Evolutionary conservation across 2,113 vertebrate species (phyloP), one percentile per base, ranked within the genome.

Genomic region (Columbina picui): DNA sequence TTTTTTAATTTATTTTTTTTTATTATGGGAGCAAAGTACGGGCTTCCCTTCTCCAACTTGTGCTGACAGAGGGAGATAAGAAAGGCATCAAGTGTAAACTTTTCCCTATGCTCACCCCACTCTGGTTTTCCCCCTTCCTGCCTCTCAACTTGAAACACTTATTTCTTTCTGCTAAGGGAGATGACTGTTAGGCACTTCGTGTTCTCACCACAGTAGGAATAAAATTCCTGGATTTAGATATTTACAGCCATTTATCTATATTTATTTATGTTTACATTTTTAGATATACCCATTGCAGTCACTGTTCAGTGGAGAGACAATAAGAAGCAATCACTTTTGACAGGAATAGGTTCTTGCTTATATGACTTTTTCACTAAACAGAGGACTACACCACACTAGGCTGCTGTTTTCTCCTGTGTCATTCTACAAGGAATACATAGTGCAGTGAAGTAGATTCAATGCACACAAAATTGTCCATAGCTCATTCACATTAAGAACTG

Each of bases 21-120:
- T 59, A 50, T 60, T 50, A 18, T 25, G 67, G 22, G 29, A 68
- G 38, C 27, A 60, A 68, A 75, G 2, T 67, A 43, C 0, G 0
- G n/a, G 20, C 6, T 83, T 57, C 45, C 38, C 21, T 75, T 55
- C 49, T 56, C 45, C 52, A 47, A 10, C 26, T 56, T 77, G 32
- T 65, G 53, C 59, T 87, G 38, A 77, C 16, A 49, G 11, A 78
- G 6, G 6, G 19, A 52, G 36, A 34, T 2, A 78, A 81, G 39
- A 84, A 87, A 52, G 23, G 14, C 17, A 68, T n/a, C 41, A 71
- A 68, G 17, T 7, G 10, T 9, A 67, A 67, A 12, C 8, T 63
- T 79, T 75, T 45, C 38, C 15, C 30, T 30, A 26, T 14, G 23
- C 12, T 14, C 45, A 8, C 27, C 5, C 12, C 27, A 20, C 19